Base-by-base conservation (phyloP, 2,797 vertebrate genomes). In the Lagocephalus sceleratus region DNA sequence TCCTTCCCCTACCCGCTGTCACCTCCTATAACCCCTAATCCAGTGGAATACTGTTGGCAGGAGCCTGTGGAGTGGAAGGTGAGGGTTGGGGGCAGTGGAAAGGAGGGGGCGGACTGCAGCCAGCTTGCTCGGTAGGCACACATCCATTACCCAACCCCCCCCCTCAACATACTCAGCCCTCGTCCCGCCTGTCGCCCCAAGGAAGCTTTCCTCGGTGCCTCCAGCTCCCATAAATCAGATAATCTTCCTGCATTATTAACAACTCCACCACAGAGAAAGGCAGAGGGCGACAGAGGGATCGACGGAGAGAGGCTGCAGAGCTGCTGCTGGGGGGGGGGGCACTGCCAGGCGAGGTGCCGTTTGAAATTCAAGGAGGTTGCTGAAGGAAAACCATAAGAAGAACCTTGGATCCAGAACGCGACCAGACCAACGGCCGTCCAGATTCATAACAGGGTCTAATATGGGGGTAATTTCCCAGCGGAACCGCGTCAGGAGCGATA, bases 211-310 rank as follows among this genome's bases (percentile, higher is more conserved):
- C 66, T 73, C 66, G 43, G 60, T 3, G 75, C 76, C 77, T 76
- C 70, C 43, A 73, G 78, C 85, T 82, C 79, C 81, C 76, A 88
- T 81, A 76, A 89, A 86, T 78, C 80, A 82, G 71, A 79, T 87
- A 90, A 87, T 88, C 84, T 81, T 86, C 67, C 73, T 88, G 81
- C 79, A 89, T 88, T 89, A 88, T 87, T 90, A 88, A 88, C 74
- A 75, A 68, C 67, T 65, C 69, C 54, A 19, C 78, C 74, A 76
- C 60, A 66, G 74, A 83, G 71, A 82, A 65, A 64, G 54, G 63
- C 62, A 61, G 68, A 71, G 64, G 74, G 78, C 69, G 66, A 75
- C 53, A 66, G 22, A 63, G 52, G 62, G 60, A 75, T 74, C 65
- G 79, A 79, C 68, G 66, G 63, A 54, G 64, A 55, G 66, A 63